Conservation (phyloP, 2,797 vertebrate genomes). For the Rhinella marina region DNA sequence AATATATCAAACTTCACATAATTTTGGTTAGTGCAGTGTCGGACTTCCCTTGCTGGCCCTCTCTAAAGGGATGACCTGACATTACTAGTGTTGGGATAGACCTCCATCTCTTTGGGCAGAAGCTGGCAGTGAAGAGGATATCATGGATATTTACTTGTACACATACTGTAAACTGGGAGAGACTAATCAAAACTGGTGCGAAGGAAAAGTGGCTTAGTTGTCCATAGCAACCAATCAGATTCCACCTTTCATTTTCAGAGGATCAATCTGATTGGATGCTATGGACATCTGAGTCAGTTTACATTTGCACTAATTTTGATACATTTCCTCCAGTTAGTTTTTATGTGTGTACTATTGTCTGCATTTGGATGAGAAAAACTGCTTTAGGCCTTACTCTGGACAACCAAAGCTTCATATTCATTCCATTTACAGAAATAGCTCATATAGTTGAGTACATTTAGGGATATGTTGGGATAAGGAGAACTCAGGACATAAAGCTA, state of each 20-base stretch:
- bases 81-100: not conserved
- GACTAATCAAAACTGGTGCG: too few species aligned
- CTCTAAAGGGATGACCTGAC: not conserved
- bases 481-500: not conserved
- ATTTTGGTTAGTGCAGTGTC: not conserved
- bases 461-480: not conserved
- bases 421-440: not conserved
- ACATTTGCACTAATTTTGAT: too few species aligned
- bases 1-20: not conserved
- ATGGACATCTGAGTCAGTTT: too few species aligned
- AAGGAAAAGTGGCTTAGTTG: too few species aligned
- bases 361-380: not conserved
- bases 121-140: not conserved
- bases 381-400: not conserved
- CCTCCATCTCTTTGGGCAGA: not conserved
- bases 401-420: not conserved
- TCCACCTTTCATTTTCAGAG: too few species aligned
- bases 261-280: too few species aligned
- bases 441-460: not conserved
- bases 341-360: not conserved
- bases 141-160: not conserved
- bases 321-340: too few species aligned
- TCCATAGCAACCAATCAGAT: too few species aligned
- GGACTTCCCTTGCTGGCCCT: not conserved
- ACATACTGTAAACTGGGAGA: not conserved